Base-by-base conservation (phyloP, 2,797 vertebrate species). In the Manis pentadactyla region DNA sequence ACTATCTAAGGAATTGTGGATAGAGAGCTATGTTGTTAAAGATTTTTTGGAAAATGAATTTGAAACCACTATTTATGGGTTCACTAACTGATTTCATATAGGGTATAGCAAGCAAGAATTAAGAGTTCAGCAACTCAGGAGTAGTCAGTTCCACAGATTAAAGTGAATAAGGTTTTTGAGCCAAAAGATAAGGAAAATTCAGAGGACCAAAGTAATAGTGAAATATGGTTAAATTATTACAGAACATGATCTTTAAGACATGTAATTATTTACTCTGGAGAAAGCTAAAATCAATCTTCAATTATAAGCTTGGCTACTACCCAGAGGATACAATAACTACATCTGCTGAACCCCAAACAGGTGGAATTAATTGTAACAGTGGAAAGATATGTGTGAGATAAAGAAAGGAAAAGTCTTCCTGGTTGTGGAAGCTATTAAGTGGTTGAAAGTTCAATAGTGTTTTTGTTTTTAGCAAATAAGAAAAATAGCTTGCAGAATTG, bases 381-480 rank as follows among this genome's bases (percentile, higher is more conserved):
- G 46, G 14, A 95, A 93, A 94, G 61, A 96, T 90, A 31, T 27
- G 81, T 85, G 27, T 84, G 66, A 89, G 73, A 92, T 94, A 79
- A 96, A 95, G 75, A 46, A 92, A 71, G 66, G n/a, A 82, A 78
- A 66, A 75, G 15, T 78, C 79, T 93, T 75, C 11, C 53, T 69
- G 9, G 64, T 59, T 29, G 12, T 63, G 75, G 49, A 57, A 64
- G 19, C 51, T 68, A 39, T 63, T 77, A 66, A 63, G 25, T 46
- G 73, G 46, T 23, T 81, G 31, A 63, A 91, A 93, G 23, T 82
- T 68, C 69, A 81, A 27, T 12, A 39, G 9, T 19, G 29, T 29
- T 94, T 95, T 85, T 92, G 55, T 85, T 79, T 94, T 87, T 63
- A 92, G 83, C 71, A 93, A 95, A 73, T 68, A 95, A 61, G 66